Evolutionary conservation across 2,113 vertebrate species (phyloP), one percentile per base, ranked within the genome.

Genomic region (Vulpes ferrilata): DNA sequence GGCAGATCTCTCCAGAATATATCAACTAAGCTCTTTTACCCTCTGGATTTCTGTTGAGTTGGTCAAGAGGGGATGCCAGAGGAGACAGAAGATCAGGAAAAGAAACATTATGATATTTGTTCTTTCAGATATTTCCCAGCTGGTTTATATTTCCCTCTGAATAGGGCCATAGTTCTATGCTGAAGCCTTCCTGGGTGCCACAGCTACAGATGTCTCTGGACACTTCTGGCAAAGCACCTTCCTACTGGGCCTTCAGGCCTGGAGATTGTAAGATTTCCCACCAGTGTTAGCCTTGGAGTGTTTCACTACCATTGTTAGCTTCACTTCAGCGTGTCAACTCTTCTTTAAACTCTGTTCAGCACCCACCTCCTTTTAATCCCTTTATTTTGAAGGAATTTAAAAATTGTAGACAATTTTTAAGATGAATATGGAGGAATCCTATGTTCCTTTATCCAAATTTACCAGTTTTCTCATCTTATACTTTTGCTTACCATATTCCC

Each of bases 121-220:
- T 89, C 12, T 27, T 69, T 48, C 16, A 69, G 16, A 23, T 64
- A 3, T 7, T 11, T 92, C 19, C 67, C 22, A 38, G 19, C 13
- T 88, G 38, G 12, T 11, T 74, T 60, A 15, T 35, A 4, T 60
- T 83, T 59, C 43, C 59, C 59, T 60, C 8, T 38, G 1, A 11
- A 20, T 4, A 85, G 11, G 8, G 3, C 17, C 11, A 67, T 8
- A 27, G 3, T 3, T 48, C 4, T n/a, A 1, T 2, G 11, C 2
- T 5, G 15, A 7, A 62, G 43, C 11, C 27, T 60, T 23, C 5
- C 0, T 11, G 3, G 30, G 0, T 32, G 1, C 27, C 32, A 22
- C 20, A 60, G 32, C 0, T 7, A 27, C 11, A 12, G 0, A 7
- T 38, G 12, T 71, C 35, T 83, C 57, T 19, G 23, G n/a, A 5